Evolutionary conservation across 2,113 vertebrate genomes (phyloP).

Genomic region (Austrofundulus limnaeus): DNA sequence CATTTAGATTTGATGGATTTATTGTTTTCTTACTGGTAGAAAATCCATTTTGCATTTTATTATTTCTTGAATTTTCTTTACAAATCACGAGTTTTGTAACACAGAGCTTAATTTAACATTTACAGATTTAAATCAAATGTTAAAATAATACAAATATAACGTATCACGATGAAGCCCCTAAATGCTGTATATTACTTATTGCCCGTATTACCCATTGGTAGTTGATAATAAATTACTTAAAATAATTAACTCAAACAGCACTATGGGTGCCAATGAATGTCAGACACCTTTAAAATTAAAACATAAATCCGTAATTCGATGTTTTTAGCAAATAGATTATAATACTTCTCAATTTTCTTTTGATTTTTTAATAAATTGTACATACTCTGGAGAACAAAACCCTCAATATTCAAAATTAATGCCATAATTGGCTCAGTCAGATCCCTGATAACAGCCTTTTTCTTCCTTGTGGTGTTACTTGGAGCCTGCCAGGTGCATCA

Average conservation of each 20-base stretch:
- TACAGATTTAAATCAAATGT: no score
- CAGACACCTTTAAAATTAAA: neutral
- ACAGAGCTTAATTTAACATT: no score
- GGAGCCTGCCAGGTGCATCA: constrained; percentile 44
- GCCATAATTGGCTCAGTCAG: constrained; percentile 14
- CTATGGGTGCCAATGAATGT: neutral
- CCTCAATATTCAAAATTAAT: constrained; percentile 12
- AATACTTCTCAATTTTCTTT: neutral
- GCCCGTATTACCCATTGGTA: no score
- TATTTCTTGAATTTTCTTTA: no score
- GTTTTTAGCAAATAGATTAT: neutral
- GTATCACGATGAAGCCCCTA: no score
- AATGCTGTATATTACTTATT: no score
- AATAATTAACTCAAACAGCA: neutral
- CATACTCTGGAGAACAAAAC: constrained; percentile 19
- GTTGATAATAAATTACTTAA: neutral
- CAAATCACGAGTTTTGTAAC: no score
- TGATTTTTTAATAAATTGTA: neutral
- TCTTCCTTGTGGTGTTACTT: constrained; percentile 5
- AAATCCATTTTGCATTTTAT: no score
- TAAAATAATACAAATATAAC: no score
- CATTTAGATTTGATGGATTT: no score
- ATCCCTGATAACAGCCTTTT: constrained; percentile 25
- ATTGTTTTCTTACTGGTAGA: no score
- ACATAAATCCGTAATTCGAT: neutral